Evolutionary conservation across 2,797 vertebrate species (phyloP), one percentile per base, ranked within the genome.

Genomic region (Loriculus beryllinus): DNA sequence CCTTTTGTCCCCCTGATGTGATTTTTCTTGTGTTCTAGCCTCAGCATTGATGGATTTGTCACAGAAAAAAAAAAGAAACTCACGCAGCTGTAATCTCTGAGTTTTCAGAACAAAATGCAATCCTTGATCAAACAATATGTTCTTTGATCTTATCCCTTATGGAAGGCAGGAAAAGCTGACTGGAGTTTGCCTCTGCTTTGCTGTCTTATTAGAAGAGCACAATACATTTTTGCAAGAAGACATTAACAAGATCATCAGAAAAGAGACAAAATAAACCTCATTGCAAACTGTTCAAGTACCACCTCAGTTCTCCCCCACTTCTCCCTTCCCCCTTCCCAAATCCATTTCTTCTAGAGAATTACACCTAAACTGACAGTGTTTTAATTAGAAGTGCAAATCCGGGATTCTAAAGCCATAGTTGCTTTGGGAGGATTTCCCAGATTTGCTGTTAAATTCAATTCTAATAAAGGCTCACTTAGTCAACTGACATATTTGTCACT

Each of bases 301-400:
- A 69, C 63, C 54, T 92, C n/a, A 16, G 35, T 43, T 85, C 49
- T 97, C 43, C 92, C 69, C 84, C 25, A 78, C 29, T 92, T 83
- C 75, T 93, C 65, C 87, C 94, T 86, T 59, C 59, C 70, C 82
- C 51, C 91, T 88, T 13, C 18, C 12, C 69, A 93, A 74, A 89
- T 89, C 77, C 86, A 60, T 95, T 94, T 95, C 93, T 94, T 91
- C 42, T 28, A 67, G 65, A 88, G 95, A 96, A 92, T 96, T 97
- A 85, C 49, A 94, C 82, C 85, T 95, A 93, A 96, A 95, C 70
- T 94, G 96, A 96, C 95, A 97, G 93, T 8, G 35, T 92, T 97
- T 95, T 97, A 97, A 98, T 97, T 96, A 97, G 93, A 96, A 97
- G 83, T 35, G 64, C 96, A 97, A 96, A 94, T 93, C 72, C 85